Conservation (phyloP, 2,888 invertebrate species). For the Druceiella hillmani region DNA sequence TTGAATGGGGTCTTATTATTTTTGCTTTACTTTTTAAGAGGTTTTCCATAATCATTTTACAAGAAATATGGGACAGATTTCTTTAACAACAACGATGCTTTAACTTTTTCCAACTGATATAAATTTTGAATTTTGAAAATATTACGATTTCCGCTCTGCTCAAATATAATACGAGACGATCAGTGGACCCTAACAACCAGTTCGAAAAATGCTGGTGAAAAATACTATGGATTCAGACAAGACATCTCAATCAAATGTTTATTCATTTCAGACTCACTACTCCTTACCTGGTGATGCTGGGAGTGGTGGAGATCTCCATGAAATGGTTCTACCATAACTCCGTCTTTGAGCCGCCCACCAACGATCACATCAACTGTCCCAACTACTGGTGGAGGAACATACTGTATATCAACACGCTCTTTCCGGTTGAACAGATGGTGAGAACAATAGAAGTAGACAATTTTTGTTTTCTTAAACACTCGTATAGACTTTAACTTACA, state of each 20-base stretch:
- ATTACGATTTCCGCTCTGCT: not conserved
- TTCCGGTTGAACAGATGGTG: conserved; percentile 82
- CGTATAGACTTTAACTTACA: no score
- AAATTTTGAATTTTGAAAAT: no score
- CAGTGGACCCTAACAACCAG: not conserved
- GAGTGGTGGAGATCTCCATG: conserved; percentile 80
- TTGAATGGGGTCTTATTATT: no score
- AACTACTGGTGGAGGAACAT: conserved; percentile 87
- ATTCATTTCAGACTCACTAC: conserved; percentile 62
- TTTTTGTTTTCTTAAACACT: no score
- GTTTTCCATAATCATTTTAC: no score
- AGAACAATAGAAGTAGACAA: no score
- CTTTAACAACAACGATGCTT: no score
- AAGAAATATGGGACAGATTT: no score
- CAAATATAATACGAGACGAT: conserved; percentile 5
- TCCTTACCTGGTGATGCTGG: conserved; percentile 78
- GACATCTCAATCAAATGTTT: conserved; percentile 5
- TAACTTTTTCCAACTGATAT: no score
- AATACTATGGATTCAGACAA: conserved; percentile 2
- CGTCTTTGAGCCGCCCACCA: conserved; percentile 77
- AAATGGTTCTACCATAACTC: conserved; percentile 79
- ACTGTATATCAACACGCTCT: conserved; percentile 79
- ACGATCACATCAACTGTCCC: conserved; percentile 76
- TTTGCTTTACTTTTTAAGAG: no score
- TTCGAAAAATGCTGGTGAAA: not conserved